phyloP scores from a whole-genome alignment of 2,888 invertebrate genomes.

The Drosophila meridiana region DNA sequence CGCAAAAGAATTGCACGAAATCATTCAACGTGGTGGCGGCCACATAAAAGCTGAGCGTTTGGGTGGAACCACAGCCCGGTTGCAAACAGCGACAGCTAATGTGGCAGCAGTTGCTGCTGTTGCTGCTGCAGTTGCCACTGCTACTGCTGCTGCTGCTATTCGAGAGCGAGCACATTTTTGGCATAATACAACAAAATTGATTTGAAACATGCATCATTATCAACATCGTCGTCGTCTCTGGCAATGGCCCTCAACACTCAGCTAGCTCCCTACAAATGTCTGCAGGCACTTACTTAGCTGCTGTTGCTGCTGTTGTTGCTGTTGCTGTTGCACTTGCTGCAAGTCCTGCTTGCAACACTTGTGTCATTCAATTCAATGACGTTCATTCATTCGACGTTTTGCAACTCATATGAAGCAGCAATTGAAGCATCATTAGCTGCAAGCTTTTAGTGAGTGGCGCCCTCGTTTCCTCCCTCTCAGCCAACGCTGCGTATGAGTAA shows the following conservation, averaged over 20 bases:
- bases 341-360: conserved; percentile 45
- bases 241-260: background rate
- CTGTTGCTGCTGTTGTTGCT: conserved; percentile 14
- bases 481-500: conserved; percentile 71
- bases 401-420: conserved; percentile 72
- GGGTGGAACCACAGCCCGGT: conserved; percentile 52
- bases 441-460: conserved; percentile 52
- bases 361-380: conserved; percentile 71
- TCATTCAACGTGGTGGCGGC: conserved; percentile 58
- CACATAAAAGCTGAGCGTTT: conserved; percentile 68
- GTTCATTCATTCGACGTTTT: conserved; percentile 76
- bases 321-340: conserved; percentile 38
- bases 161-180: conserved; percentile 65
- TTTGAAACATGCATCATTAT: conserved; percentile 82
- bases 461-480: background rate
- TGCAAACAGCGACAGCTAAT: conserved; percentile 48
- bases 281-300: conserved; percentile 57
- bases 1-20: conserved; percentile 61
- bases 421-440: conserved; percentile 79
- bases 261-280: conserved; percentile 20
- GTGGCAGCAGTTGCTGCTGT: conserved; percentile 16
- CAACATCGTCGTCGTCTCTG: conserved; percentile 52
- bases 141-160: conserved; percentile 33
- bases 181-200: conserved; percentile 82
- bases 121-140: conserved; percentile 11